Conservation (phyloP, 2,113 vertebrate species). For the Lynx canadensis region DNA sequence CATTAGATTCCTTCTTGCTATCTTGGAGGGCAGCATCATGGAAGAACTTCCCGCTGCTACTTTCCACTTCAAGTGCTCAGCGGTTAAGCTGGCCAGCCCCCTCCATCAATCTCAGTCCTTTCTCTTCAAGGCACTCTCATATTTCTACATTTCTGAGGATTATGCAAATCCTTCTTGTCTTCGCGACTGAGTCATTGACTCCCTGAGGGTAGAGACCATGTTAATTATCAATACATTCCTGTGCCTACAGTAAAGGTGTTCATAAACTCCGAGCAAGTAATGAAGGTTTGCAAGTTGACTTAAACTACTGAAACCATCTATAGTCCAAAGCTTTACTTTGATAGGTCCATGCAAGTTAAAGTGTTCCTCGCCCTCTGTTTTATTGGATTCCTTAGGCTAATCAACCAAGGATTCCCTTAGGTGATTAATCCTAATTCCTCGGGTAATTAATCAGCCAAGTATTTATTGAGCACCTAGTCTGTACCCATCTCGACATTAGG, state of each 20-base stretch:
- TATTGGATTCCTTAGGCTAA: conserved; percentile 55
- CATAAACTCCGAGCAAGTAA: background rate
- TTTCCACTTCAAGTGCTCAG: background rate
- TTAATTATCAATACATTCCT: background rate
- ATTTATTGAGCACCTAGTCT: conserved; percentile 47
- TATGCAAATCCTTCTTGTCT: background rate
- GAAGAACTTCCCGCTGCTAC: background rate
- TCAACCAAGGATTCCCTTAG: conserved; percentile 25
- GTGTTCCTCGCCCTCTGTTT: background rate
- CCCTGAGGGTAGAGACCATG: background rate
- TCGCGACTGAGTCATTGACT: background rate
- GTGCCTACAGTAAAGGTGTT: background rate
- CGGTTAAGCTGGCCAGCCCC: background rate
- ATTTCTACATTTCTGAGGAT: background rate
- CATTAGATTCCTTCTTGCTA: background rate
- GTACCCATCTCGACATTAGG: background rate
- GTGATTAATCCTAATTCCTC: conserved; percentile 62
- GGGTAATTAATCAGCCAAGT: conserved; percentile 61
- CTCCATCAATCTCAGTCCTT: background rate
- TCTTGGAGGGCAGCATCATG: background rate
- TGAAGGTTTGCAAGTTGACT: background rate
- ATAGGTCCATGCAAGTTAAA: background rate
- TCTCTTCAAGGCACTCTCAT: background rate
- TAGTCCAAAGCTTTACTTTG: background rate
- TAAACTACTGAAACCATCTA: background rate